These are phyloP conservation scores for Drosophila lowei DNA, from an alignment of 1,140 invertebrate genomes.

Conservation along the genomic window DNA sequence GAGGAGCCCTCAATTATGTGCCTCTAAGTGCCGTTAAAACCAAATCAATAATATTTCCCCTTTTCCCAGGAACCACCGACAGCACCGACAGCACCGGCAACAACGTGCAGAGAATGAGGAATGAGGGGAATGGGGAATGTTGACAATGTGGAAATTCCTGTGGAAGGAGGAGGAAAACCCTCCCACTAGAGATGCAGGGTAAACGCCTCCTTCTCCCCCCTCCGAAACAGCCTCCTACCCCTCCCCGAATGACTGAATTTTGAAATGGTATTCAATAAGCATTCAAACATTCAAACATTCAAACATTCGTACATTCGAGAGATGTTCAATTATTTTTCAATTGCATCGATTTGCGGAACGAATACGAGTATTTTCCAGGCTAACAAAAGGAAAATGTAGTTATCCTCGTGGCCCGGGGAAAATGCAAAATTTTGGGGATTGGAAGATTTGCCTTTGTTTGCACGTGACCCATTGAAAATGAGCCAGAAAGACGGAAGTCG, in stretches of 20 bases:
- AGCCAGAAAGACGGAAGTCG: constrained; percentile 16
- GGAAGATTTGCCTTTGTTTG: constrained; percentile 2
- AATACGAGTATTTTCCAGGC: background rate
- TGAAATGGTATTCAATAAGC: constrained; percentile 57
- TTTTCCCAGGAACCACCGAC: background rate
- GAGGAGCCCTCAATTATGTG: constrained; percentile 46
- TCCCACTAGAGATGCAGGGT: constrained; percentile 34
- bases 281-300: constrained; percentile 7
- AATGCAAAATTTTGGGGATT: constrained; percentile 21
- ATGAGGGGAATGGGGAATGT: constrained; percentile 35
- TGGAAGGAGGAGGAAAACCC: constrained; percentile 4
- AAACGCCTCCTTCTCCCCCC: background rate
- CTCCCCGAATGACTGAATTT: constrained; percentile 23
- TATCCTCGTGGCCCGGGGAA: constrained; percentile 19
- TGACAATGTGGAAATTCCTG: constrained; percentile 43
- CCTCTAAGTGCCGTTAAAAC: constrained; percentile 53
- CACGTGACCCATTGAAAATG: constrained; percentile 44
- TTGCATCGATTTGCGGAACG: constrained; percentile 46
- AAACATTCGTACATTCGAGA: constrained; percentile 8
- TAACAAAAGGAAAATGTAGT: constrained; percentile 35
- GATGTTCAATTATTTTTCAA: constrained; percentile 65
- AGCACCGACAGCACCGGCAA: background rate
- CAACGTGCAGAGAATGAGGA: constrained; percentile 35
- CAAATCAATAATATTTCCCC: constrained; percentile 54
- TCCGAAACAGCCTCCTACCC: background rate